Base-by-base conservation (phyloP, 2,113 vertebrate genomes). In the Ictalurus furcatus region DNA sequence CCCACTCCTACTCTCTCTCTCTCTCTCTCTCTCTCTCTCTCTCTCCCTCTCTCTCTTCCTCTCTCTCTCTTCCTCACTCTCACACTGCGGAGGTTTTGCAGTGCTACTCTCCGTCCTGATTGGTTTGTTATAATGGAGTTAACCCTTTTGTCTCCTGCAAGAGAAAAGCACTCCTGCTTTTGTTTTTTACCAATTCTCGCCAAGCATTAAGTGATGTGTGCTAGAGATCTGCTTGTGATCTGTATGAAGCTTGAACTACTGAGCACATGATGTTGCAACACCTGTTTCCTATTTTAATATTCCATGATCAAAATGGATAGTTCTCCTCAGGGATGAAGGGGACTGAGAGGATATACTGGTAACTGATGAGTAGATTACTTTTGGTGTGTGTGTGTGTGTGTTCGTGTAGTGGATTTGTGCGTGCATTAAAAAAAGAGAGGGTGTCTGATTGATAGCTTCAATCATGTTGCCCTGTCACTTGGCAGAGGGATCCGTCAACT, bases 81-180 rank as follows among this genome's bases (percentile, higher is more conserved):
- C 95, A 96, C 95, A 98, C 97, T 99, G 98, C 97, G 96, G 98
- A 97, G 97, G 97, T 97, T 91, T 98, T 98, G 98, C 98, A 96
- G 98, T 97, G 97, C 96, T 96, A 96, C 96, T 96, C 97, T 97
- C 96, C 94, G 93, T 97, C 97, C 96, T 98, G 97, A 99, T 99
- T 98, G 98, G 98, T 97, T 96, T 97, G 96, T 96, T 96, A 96
- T 98, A 97, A 96, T 96, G 95, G 95, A 96, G 95, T 99, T 98
- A 96, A 97, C 96, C 93, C 96, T 93, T 96, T 96, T 95, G 91
- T 92, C 95, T 95, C 96, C 90, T 59, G 87, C 25, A 25, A 93
- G 88, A 91, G 91, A 90, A 93, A 92, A 91, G 92, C 89, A 94
- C 93, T 94, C 93, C 93, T 93, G 90, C 94, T 85, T 95, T 90